A percentile compares a stretch with the other conserved stretches of the same genome.
These are phyloP conservation scores for Lapara coniferarum DNA, from an alignment of 2,888 invertebrate genomes.

Conservation along the genomic window DNA sequence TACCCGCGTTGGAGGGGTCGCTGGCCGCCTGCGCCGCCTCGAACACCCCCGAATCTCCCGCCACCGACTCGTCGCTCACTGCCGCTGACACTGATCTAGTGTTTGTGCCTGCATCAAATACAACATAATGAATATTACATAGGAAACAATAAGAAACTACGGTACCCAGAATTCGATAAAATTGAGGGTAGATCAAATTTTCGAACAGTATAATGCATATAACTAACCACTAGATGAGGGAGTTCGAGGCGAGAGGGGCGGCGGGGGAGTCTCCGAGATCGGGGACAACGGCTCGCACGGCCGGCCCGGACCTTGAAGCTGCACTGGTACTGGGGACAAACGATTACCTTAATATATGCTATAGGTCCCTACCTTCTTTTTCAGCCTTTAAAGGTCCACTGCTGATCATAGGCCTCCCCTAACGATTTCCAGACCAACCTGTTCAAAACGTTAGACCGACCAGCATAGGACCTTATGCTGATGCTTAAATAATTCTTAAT, in stretches of 20 bases:
- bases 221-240: slow-evolving; percentile 80
- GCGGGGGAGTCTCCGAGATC: slow-evolving; percentile 92
- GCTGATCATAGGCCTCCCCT: no score
- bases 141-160: no score
- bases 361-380: neutral
- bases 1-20: slow-evolving; percentile 74
- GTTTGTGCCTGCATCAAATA: slow-evolving; percentile 85
- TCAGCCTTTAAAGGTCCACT: neutral
- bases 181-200: no score
- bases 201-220: neutral
- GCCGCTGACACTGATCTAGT: slow-evolving; percentile 97
- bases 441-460: neutral
- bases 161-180: no score
- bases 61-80: slow-evolving; percentile 98
- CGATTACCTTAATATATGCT: neutral
- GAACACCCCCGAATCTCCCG: slow-evolving; percentile 96
- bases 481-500: no score
- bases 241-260: slow-evolving; percentile 77
- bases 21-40: slow-evolving; percentile 90
- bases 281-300: slow-evolving; percentile 88
- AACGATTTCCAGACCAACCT: no score
- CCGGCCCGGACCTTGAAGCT: slow-evolving; percentile 77
- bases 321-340: slow-evolving; percentile 65
- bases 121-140: neutral
- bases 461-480: no score